Conservation (phyloP, 2,113 vertebrate species). For the Anser cygnoides region DNA sequence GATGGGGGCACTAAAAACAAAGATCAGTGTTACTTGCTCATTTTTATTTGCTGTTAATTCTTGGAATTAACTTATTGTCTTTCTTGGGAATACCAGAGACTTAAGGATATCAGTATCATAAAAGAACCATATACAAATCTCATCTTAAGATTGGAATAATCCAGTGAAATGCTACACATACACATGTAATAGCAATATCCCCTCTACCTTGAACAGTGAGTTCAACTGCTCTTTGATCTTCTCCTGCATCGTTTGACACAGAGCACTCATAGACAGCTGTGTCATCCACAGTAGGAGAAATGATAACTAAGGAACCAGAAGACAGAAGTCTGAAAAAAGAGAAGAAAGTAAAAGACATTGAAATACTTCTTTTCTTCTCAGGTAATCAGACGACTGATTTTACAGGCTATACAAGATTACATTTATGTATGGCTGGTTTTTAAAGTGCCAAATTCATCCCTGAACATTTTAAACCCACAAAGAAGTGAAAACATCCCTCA, state of each 20-base stretch:
- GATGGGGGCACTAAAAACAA: constrained; percentile 88
- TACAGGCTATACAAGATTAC: neutral
- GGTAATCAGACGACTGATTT: neutral
- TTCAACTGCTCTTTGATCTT: constrained; percentile 80
- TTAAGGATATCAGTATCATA: neutral
- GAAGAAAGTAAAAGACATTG: neutral
- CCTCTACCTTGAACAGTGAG: constrained; percentile 89
- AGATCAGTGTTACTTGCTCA: neutral
- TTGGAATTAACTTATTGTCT: neutral
- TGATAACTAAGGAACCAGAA: constrained; percentile 92
- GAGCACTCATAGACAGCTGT: constrained; percentile 88
- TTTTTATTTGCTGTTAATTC: neutral
- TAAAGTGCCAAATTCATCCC: neutral
- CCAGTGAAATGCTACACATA: neutral
- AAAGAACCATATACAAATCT: neutral
- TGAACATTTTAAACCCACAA: neutral
- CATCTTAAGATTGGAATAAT: neutral
- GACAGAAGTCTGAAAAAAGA: constrained; percentile 85
- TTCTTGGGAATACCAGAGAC: neutral
- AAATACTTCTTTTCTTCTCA: neutral
- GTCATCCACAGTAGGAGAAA: constrained; percentile 93
- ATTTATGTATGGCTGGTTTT: neutral
- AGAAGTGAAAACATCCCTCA: constrained; percentile 55
- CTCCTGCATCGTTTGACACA: constrained; percentile 88
- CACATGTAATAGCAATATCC: neutral